Evolutionary conservation across 64 coral and sea anemone species (phyloP), one percentile per base, ranked within the genome.

Genomic region (Pocillopora verrucosa): DNA sequence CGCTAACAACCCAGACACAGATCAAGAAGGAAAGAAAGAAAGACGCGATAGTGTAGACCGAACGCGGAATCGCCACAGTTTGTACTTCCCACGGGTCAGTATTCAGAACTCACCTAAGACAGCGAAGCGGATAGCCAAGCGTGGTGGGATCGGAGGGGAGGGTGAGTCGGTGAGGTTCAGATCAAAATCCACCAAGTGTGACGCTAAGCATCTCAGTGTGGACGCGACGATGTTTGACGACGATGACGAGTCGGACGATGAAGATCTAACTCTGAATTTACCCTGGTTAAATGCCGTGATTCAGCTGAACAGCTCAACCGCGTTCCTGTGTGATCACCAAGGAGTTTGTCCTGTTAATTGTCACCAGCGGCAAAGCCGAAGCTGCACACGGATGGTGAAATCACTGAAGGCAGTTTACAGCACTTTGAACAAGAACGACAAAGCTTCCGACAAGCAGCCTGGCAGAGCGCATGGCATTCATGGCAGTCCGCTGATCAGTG

Each of bases 231-330:
- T 88, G n/a, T 15, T 59, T 38, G 79, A 81, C 67, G 96, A 83
- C 13, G 90, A 88, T 9, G 90, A 92, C n/a, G 93, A 94, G 34
- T 91, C 91, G 0, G 90, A 91, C 9, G 96, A 98, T 72, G 96
- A 98, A 64, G 96, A 98, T 26, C 90, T 89, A 59, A 76, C 83
- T 15, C 92, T 84, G 17, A 79, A 94, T 30, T 95, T 98, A 73
- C 93, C 96, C 1, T 98, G 96, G 96, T 64, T 98, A 30, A 95
- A 87, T 34, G 90, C 96, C 20, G 94, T 98, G 19, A 90, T 91
- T 3, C 24, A 95, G 78, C 60, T 98, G 36, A 98, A 92, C 22
- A 95, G 96, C 72, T 95, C 87, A 25, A 98, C 93, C 1, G 92
- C 89, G 63, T 98, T 95, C 73, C 72, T 98, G 69, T 98, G 96